Evolutionary conservation across 2,797 vertebrate genomes (phyloP).

Genomic region (Astyanax mexicanus): DNA sequence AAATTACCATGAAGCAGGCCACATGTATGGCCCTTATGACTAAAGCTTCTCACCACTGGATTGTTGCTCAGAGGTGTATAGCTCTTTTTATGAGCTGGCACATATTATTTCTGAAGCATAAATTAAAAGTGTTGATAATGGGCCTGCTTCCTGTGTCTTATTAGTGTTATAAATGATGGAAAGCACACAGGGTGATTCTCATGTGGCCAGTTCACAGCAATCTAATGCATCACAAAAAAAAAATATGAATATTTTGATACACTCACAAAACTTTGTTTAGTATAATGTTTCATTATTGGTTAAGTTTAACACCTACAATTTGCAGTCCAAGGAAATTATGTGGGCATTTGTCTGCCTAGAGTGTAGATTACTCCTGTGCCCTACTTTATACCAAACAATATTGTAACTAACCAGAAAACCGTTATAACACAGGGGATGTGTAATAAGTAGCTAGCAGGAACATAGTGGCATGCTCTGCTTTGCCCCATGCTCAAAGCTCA

Average conservation of each 20-base stretch:
- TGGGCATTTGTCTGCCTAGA: not conserved
- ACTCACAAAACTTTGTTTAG: too few species aligned
- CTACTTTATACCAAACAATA: not conserved
- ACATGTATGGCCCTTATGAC: conserved; percentile 49
- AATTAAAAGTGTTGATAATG: conserved; percentile 26
- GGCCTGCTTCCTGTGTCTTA: too few species aligned
- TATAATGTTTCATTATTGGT: not conserved
- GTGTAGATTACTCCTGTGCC: not conserved
- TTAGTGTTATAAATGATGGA: too few species aligned
- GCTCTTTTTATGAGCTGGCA: conserved; percentile 40
- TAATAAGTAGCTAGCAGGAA: not conserved
- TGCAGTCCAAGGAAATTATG: not conserved
- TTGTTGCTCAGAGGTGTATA: conserved; percentile 35
- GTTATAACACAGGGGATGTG: not conserved
- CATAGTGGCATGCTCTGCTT: conserved; percentile 6
- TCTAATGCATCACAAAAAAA: too few species aligned
- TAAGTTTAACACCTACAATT: not conserved
- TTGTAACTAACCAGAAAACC: not conserved
- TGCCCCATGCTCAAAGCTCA: conserved; percentile 66
- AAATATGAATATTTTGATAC: too few species aligned
- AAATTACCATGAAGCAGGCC: conserved; percentile 75
- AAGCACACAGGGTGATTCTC: too few species aligned
- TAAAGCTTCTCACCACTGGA: conserved; percentile 20
- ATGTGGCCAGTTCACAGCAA: too few species aligned
- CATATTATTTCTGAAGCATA: conserved; percentile 39